Conservation (phyloP, 2,888 invertebrate species). For the Rhagophthalmus giganteus region DNA sequence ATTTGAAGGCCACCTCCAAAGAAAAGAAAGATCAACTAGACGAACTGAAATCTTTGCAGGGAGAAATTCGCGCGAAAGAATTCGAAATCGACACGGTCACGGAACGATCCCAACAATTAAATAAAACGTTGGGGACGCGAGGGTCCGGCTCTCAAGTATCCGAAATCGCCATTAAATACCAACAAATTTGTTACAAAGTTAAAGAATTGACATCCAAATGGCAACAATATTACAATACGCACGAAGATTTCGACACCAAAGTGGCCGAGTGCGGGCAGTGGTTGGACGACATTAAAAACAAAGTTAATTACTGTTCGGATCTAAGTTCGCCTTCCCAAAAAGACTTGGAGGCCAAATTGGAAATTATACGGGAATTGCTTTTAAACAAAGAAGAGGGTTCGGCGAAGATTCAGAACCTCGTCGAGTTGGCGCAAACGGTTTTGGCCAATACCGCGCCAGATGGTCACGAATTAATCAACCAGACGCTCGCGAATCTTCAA, state of each 20-base stretch:
- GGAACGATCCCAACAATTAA: slow-evolving; percentile 84
- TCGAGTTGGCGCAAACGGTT: slow-evolving; percentile 90
- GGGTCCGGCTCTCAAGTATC: slow-evolving; percentile 82
- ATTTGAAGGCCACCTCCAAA: slow-evolving; percentile 76
- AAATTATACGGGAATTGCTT: slow-evolving; percentile 81
- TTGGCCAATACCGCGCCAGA: slow-evolving; percentile 87
- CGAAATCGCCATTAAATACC: slow-evolving; percentile 90
- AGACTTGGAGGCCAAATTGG: slow-evolving; percentile 82
- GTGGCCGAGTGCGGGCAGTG: slow-evolving; percentile 79
- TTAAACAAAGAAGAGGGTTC: slow-evolving; percentile 94
- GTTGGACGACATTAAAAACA: slow-evolving; percentile 80
- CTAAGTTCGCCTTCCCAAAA: slow-evolving; percentile 79
- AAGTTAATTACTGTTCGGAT: slow-evolving; percentile 85
- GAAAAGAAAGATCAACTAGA: slow-evolving; percentile 87
- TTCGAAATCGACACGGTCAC: slow-evolving; percentile 91
- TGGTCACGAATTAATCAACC: slow-evolving; percentile 86
- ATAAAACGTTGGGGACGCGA: slow-evolving; percentile 74
- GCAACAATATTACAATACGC: slow-evolving; percentile 87
- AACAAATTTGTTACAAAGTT: slow-evolving; percentile 84
- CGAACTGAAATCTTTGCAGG: slow-evolving; percentile 76
- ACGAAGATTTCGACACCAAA: slow-evolving; percentile 84
- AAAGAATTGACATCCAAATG: slow-evolving; percentile 89
- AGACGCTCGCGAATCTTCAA: slow-evolving; percentile 79
- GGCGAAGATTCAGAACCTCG: slow-evolving; percentile 80
- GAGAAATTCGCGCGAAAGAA: slow-evolving; percentile 87